phyloP scores from a whole-genome alignment of 2,797 vertebrate species.

The Manis crassicaudata region DNA sequence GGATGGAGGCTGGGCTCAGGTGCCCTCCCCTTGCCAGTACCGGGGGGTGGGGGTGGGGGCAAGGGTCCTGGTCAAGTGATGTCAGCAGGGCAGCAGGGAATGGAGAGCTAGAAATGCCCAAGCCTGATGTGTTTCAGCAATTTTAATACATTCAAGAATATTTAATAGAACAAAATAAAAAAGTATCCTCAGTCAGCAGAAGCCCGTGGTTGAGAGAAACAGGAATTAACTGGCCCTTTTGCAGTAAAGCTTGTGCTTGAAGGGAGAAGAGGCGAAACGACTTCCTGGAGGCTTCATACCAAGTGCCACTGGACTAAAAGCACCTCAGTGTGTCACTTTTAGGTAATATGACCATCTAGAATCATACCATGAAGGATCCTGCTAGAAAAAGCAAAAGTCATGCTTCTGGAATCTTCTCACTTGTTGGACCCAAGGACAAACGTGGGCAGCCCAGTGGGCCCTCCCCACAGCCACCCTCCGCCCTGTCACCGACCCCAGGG shows the following conservation, averaged over 20 bases:
- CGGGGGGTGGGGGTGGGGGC: not conserved
- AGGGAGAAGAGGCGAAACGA: conserved; percentile 46
- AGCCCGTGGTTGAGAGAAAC: conserved; percentile 37
- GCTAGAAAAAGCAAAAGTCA: not conserved
- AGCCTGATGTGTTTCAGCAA: conserved; percentile 21
- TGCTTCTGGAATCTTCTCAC: not conserved
- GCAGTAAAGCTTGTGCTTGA: conserved; percentile 63
- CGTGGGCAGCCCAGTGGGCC: not conserved
- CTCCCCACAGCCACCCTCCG: not conserved
- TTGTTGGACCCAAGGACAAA: not conserved
- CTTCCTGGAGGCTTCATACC: not conserved
- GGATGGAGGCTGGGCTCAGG: not conserved
- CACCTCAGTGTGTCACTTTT: not conserved
- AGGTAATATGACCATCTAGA: not conserved
- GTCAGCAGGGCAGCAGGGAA: not conserved
- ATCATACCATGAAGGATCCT: not conserved
- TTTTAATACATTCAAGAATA: conserved; percentile 82
- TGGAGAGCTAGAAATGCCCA: not conserved
- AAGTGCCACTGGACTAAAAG: not conserved
- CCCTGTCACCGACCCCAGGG: not conserved
- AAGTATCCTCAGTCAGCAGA: conserved; percentile 44
- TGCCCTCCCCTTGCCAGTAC: not conserved
- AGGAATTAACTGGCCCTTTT: conserved; percentile 62
- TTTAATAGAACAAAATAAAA: conserved; percentile 76
- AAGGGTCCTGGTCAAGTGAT: fast-evolving